A percentile compares a stretch with the other conserved stretches of the same genome.
phyloP scores from a whole-genome alignment of 2,113 vertebrate genomes.

The Labeo rohita region DNA sequence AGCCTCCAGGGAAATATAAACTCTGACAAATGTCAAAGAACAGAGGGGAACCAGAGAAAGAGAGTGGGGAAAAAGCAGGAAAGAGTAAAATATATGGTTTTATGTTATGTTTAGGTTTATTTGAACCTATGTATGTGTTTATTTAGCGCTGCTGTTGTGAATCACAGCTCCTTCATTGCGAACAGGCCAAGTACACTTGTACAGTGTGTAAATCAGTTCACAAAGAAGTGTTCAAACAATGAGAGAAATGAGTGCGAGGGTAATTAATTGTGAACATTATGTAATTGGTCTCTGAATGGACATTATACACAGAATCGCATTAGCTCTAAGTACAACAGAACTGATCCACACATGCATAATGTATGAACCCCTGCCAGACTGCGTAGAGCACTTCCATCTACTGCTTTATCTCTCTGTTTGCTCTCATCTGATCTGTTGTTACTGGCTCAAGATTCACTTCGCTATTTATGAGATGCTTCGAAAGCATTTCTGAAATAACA shows the following conservation, averaged over 20 bases:
- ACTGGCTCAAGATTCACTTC: conserved; percentile 18
- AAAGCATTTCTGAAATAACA: conserved; percentile 36
- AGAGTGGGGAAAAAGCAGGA: not conserved
- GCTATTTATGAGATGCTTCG: not conserved
- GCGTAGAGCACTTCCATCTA: not conserved
- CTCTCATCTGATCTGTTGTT: conserved; percentile 27
- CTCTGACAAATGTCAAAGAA: not conserved
- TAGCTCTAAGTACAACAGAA: conserved; percentile 21
- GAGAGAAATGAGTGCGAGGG: not conserved
- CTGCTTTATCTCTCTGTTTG: not conserved
- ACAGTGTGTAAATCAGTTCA: not conserved
- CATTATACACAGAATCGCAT: conserved; percentile 24
- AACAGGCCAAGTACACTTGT: not conserved
- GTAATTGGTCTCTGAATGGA: conserved; percentile 31
- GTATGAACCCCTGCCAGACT: conserved; percentile 10
- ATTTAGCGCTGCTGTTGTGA: not conserved
- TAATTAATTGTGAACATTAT: conserved; percentile 40
- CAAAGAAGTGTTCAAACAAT: not conserved
- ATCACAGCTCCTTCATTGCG: conserved; percentile 14
- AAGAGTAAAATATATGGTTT: not conserved
- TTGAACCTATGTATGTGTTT: conserved; percentile 10
- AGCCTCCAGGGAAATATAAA: conserved; percentile 12
- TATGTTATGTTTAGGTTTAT: not conserved
- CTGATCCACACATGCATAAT: conserved; percentile 34
- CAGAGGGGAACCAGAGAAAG: not conserved